Conservation (phyloP, 2,113 vertebrate genomes). For the Verasper variegatus region DNA sequence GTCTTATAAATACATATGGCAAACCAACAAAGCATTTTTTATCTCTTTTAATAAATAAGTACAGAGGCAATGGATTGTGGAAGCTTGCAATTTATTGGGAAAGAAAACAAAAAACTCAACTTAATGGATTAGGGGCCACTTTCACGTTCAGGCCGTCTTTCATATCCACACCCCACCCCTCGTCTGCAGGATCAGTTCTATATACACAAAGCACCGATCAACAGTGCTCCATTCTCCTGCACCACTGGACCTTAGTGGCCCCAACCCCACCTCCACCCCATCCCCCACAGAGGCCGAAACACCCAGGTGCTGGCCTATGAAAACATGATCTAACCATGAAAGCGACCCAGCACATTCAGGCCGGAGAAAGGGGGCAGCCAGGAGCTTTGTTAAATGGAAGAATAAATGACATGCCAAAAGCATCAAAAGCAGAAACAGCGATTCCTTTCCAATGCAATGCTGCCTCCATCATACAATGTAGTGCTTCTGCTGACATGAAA, state of each 20-base stretch:
- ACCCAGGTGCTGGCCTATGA: constrained; percentile 71
- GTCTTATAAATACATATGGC: no score
- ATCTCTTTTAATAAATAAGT: neutral
- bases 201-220: constrained; percentile 95
- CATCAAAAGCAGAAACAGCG: constrained; percentile 87
- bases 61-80: constrained; percentile 77
- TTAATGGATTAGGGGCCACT: constrained; percentile 90
- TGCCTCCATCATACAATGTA: constrained; percentile 86
- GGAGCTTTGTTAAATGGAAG: constrained; percentile 87
- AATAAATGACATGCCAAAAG: constrained; percentile 92
- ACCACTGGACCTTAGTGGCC: constrained; percentile 78
- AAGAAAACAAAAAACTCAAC: constrained; percentile 87
- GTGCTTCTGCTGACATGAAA: constrained; percentile 87
- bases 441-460: constrained; percentile 85
- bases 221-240: constrained; percentile 85
- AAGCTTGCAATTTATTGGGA: constrained; percentile 97
- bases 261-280: neutral
- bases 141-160: constrained; percentile 87
- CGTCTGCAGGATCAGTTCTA: constrained; percentile 81
- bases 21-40: neutral
- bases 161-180: constrained; percentile 72
- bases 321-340: constrained; percentile 89
- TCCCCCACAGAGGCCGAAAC: constrained; percentile 4
- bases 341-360: constrained; percentile 88
- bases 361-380: constrained; percentile 86